Base-by-base conservation (phyloP, 2,888 invertebrate genomes). In the Phengaris alcon region DNA sequence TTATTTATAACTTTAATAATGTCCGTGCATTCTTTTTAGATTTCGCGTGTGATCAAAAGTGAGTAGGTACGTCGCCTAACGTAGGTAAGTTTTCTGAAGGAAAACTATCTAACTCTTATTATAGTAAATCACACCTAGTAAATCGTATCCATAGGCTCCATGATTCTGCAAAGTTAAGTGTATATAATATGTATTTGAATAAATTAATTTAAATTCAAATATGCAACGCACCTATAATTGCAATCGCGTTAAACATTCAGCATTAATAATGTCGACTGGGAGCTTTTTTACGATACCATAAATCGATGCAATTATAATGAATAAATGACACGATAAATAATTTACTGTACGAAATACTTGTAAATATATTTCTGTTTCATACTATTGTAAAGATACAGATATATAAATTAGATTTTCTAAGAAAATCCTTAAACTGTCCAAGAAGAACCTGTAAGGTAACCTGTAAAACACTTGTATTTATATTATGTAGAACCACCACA, bases 191-290 rank as follows among this genome's bases (percentile, higher is more conserved):
- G 54, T 52, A 52, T 22, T 51, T 13, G 54, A 72, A 72, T 72
- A 54, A 72, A 72, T 72, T 72, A 72, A 72, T 72, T 72, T 9
- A 35, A 52, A 72, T 72, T 72, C 72, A 72, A 72, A 72, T 72
- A 72, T 72, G 72, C 72, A 54, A 72, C 72, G 51, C 72, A 72
- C 72, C 51, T 72, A 54, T 72, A 72, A 72, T 72, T 72, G 54
- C 72, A 72, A 4, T 22, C 51, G 54, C 54, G 52, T 22, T 52
- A 35, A 72, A 72, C 72, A 52, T 72, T 72, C 54, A 22, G 51
- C 72, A 72, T 72, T 54, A 72, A 54, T 72, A 72, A 72, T 54
- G 72, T 72, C 35, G 48, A 51, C 48, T 70, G 7, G 10, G 54
- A 6, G 13, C 35, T 54, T 70, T 70, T 72, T 72, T 72, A 72